Base-by-base conservation (phyloP, 2,888 invertebrate species). In the Pardosa pseudoannulata region DNA sequence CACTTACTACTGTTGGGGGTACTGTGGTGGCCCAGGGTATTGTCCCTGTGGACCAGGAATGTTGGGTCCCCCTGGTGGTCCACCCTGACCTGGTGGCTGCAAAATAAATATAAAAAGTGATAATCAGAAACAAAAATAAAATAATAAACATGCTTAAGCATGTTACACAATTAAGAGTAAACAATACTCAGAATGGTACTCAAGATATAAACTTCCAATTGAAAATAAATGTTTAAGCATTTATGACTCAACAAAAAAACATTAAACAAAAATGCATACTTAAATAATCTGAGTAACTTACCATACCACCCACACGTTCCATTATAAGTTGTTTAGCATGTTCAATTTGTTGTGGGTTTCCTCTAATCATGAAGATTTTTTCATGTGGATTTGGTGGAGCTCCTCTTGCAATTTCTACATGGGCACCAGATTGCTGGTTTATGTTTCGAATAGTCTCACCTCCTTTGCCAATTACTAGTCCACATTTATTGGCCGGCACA, bases 391-490 rank as follows among this genome's bases (percentile, higher is more conserved):
- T 96, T 50, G 94, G 94, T 75, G 96, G 95, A 27, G 94, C 95
- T 91, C 97, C 94, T 68, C 98, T 94, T 92, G 98, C 97, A 90
- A 99, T 93, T 92, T 99, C 99, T 91, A 99, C 98, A 92, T 98
- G 98, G 0, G 99, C 99, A 74, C 98, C 98, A 0, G 97, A 96
- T 91, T 97, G 96, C 89, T 97, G 96, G 93, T 98, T 98, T 81
- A 99, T 98, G 91, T 96, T 96, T 91, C 98, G 96, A 90, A 99
- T 99, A 0, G 98, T 98, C 92, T 99, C 99, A 16, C 99, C 99
- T 95, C 96, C 97, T 94, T 97, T 95, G 85, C 98, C 98, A 91
- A 98, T 98, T 86, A 98, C 97, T 89, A 98, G 96, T 39, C 99
- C 99, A 91, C 98, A 98, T 92, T 99, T 98, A 88, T 96, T 95